Evolutionary conservation across 2,888 invertebrate genomes (phyloP).

Genomic region (Chaitophorus viminalis): DNA sequence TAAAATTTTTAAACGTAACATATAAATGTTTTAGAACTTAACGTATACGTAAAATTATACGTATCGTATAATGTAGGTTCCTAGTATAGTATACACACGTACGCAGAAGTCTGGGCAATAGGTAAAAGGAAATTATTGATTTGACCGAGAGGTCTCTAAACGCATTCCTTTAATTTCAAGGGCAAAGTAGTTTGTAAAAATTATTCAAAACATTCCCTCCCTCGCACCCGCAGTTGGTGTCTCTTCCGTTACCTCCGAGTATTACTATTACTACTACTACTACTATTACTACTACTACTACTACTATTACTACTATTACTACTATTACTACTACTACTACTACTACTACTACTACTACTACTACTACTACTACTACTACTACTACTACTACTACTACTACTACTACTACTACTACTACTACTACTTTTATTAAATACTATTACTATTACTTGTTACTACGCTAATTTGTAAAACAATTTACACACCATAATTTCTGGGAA

Average conservation of each 20-base stretch:
- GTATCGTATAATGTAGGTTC: neutral
- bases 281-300: constrained; percentile 28
- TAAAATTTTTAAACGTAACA: neutral
- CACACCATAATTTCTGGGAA: constrained; percentile 34
- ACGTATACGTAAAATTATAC: neutral
- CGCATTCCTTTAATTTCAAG: constrained; percentile 22
- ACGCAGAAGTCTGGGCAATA: neutral
- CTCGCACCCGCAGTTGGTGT: neutral
- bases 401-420: constrained; percentile 31
- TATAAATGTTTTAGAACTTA: neutral
- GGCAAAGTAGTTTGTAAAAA: constrained; percentile 31
- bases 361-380: constrained; percentile 15
- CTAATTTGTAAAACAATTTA: constrained; percentile 33
- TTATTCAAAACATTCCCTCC: constrained; percentile 39
- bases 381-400: constrained; percentile 23
- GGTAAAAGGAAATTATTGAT: constrained; percentile 14
- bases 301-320: neutral
- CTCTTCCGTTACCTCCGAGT: neutral
- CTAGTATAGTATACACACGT: neutral
- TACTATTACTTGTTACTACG: neutral
- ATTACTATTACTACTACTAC: neutral
- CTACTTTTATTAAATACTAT: neutral
- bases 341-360: constrained; percentile 25
- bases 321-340: constrained; percentile 12
- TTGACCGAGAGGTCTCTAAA: constrained; percentile 4